Evolutionary conservation across 2,888 invertebrate species (phyloP), one percentile per base, ranked within the genome.

Genomic region (Belgica antarctica): DNA sequence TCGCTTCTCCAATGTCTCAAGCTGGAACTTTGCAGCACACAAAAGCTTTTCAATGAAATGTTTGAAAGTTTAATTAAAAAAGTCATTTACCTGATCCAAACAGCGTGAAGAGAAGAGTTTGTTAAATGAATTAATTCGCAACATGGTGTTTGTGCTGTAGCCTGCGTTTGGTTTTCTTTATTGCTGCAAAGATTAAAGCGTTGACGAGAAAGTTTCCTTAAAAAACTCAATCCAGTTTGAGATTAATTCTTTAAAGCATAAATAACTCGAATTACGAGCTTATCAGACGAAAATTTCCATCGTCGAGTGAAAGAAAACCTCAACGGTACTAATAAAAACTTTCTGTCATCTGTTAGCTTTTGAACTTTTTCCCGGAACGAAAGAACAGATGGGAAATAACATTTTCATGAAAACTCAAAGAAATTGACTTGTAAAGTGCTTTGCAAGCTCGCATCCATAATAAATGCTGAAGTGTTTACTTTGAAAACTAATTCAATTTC

Each of bases 31-130:
- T 34, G 12, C 22, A 62, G 10, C 36, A 3, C 22, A 24, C 12
- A 15, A 3, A n/a, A 41, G 15, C 41, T 41, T 41, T 41, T 15
- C n/a, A 15, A 15, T 5, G n/a, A 41, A 41, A n/a, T 41, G 41
- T 41, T 41, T 2, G 12, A 52, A 52, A 52, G 52, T 52, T 52
- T 52, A 52, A 52, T 52, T 52, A 52, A 52, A 52, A 52, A 52
- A 52, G 52, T 52, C 52, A 12, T 52, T 52, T 12, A n/a, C 41
- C 22, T 10, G 52, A 22, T 47, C 15, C 17, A 47, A 22, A 24
- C 15, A 10, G 41, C 10, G 41, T n/a, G n/a, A n/a, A n/a, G n/a
- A n/a, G n/a, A n/a, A 41, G 41, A 10, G 41, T 41, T n/a, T 41
- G 41, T 41, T 41, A 41, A 41, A 15, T 41, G 41, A 41, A 41